Conservation (phyloP, 1,140 invertebrate species). For the Akabosia matsudoensis region DNA sequence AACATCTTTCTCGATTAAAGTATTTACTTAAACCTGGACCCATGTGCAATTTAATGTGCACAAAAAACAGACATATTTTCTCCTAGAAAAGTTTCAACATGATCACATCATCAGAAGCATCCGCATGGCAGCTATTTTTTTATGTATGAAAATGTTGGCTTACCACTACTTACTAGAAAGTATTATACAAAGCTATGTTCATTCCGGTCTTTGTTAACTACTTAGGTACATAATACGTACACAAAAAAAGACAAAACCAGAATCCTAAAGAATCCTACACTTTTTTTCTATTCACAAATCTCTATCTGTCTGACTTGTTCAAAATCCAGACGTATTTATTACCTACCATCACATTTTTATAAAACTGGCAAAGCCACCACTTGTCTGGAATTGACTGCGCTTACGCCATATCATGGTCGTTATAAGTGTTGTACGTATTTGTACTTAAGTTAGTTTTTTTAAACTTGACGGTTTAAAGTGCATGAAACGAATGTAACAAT, state of each 20-base stretch:
- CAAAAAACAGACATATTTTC: neutral
- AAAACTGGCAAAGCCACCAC: neutral
- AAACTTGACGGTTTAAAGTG: no score
- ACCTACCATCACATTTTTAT: neutral
- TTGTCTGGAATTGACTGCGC: slow-evolving; percentile 8
- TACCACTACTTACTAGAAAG: no score
- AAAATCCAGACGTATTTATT: slow-evolving; percentile 12
- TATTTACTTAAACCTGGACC: no score
- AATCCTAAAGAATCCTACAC: neutral
- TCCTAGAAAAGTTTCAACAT: neutral
- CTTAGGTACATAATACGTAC: no score
- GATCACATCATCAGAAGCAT: neutral
- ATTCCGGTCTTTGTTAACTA: neutral
- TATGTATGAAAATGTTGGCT: no score
- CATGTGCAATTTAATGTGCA: neutral
- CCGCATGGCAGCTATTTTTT: neutral
- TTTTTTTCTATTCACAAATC: neutral
- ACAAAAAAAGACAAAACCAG: neutral
- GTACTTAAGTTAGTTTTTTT: no score
- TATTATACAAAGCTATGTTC: neutral
- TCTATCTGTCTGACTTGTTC: neutral
- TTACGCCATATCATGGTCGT: neutral
- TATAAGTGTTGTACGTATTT: neutral
- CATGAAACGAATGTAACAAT: no score
- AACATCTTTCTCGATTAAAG: no score